Base-by-base conservation (phyloP, 2,888 invertebrate species). In the Acleris laterana region DNA sequence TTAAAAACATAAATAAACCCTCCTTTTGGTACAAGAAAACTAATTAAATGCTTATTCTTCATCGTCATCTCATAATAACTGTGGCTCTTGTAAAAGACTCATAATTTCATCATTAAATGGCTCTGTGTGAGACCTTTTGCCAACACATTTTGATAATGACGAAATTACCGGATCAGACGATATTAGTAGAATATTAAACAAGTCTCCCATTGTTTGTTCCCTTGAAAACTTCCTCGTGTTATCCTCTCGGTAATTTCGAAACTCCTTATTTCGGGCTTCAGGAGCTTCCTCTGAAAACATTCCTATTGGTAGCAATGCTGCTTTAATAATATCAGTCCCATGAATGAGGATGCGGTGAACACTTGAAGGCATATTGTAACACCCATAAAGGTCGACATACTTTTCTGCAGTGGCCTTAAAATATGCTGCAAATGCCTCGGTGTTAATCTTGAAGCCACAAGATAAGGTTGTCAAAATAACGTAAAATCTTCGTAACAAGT, bases 261-360 rank as follows among this genome's bases (percentile, higher is more conserved):
- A 74, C 61, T 77, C 72, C 68, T 78, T 80, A 53, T 79, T 79
- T 17, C 76, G 32, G 1, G 77, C 76, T 68, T 77, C 77, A 11
- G 70, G 67, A 7, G 74, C 73, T 68, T 77, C 76, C 69, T 77
- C 77, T 1, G 72, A 74, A 13, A 73, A 38, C 38, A 38, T 38
- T 38, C 38, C 38, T 32, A 77, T 74, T 5, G 76, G 77, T 16
- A 79, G 32, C 19, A 77, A 20, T 22, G 74, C 69, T 62, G 76
- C 20, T 57, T 74, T 56, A 11, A 78, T 74, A 13, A 78, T 57
- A 17, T 16, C 55, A 5, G 73, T 51, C 19, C 73, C 72, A 67
- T 80, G 74, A 9, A 72, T 66, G 55, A 77, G 58, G 19, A 77
- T 64, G 68, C 78, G 77, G 57, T 79, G 79, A 61, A 80, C 59